Evolutionary conservation across 1,140 invertebrate genomes (phyloP), one percentile per base, ranked within the genome.

Genomic region (Himalopsyche phryganea): DNA sequence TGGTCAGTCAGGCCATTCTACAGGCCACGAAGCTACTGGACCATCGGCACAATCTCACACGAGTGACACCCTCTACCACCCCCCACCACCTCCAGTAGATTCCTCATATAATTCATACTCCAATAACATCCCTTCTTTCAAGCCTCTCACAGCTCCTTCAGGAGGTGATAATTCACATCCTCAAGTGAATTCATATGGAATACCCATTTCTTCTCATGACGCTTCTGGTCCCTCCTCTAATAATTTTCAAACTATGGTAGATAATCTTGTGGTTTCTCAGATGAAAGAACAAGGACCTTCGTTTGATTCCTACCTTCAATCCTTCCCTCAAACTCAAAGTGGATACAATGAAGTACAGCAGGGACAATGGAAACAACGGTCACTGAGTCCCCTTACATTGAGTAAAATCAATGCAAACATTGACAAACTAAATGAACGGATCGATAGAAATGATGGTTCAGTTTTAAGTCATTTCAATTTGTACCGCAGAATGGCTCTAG

Each of bases 1-100:
- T 48, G 68, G 64, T 2, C 68, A 68, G 1, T 63, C 71, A 0
- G 67, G 66, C 11, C 68, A 72, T 44, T 69, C 71, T 0, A 70
- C 69, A 2, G 59, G 68, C 1, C 73, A 74, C 59, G 73, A 73
- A 2, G 11, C 35, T 13, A 38, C 55, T 19, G 55, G 46, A 19
- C 55, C 55, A 19, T 42, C 46, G 0, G 55, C 40, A 9, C 32
- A 28, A 19, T 40, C 46, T 10, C 35, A 50, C 1, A 40, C 50
- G 15, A 35, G 44, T 35, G 58, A 63, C 19, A 9, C 48, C 11
- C 48, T 60, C 11, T 55, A 46, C 13, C 58, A 60, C 23, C 61
- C 61, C 23, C 61, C 61, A 35, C 61, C 61, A 14, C 61, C 61
- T 17, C 61, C 48, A 9, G 5, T 53, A 3, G 47, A 38, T 1